Percentiles rank a stretch among this genome's conserved stretches.
These are phyloP conservation scores for Esox masquinongy DNA, from an alignment of 2,797 vertebrate species.

Conservation along the genomic window DNA sequence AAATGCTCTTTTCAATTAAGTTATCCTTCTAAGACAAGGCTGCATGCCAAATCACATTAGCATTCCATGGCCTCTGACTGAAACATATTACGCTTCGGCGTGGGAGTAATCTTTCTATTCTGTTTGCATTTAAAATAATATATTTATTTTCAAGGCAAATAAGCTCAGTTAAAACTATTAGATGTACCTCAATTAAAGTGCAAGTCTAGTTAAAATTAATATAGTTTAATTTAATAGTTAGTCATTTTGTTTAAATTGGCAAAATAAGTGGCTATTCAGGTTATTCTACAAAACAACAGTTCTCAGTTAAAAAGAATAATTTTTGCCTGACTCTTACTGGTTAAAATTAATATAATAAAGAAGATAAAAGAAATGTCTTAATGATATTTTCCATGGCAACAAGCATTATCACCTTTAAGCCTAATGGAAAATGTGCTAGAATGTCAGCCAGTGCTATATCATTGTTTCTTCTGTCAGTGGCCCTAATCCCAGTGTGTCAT, in stretches of 20 bases:
- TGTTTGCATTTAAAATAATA: neutral
- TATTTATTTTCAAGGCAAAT: neutral
- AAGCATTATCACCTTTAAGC: constrained; percentile 32
- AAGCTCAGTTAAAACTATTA: neutral
- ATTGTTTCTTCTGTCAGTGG: constrained; percentile 7
- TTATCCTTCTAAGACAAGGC: constrained; percentile 39
- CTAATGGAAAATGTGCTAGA: constrained; percentile 25
- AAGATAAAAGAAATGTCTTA: constrained; percentile 9
- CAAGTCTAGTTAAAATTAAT: neutral
- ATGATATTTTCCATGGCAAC: constrained; percentile 17
- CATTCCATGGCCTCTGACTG: neutral
- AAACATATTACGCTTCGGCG: constrained; percentile 39
- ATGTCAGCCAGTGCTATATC: constrained; percentile 42
- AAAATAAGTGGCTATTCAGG: neutral
- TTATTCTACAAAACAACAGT: too few relatives aligned
- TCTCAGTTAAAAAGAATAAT: too few relatives aligned
- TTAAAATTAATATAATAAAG: too few relatives aligned
- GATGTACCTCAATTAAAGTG: neutral
- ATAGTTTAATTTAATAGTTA: neutral
- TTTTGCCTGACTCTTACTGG: too few relatives aligned
- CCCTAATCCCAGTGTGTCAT: constrained; percentile 5
- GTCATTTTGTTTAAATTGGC: neutral
- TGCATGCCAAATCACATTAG: constrained; percentile 50
- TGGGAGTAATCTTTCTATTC: constrained; percentile 7
- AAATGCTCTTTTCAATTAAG: constrained; percentile 56